Conservation (phyloP, 2,113 vertebrate species). For the Ammodytes marinus region DNA sequence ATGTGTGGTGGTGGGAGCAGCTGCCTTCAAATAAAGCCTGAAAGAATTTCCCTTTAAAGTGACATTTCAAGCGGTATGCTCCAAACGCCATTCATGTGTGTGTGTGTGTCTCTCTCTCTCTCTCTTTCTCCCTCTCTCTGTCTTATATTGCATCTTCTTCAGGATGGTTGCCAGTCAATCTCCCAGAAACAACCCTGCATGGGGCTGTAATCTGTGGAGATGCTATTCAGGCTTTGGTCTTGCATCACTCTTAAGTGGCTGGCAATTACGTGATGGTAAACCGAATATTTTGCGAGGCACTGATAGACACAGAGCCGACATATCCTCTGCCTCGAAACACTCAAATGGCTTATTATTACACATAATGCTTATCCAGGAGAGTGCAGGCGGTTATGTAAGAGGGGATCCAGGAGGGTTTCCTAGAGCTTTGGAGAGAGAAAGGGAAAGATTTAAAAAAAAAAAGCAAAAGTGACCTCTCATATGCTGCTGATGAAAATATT, state of each 20-base stretch:
- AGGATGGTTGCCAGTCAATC: slow-evolving; percentile 44
- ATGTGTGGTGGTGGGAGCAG: slow-evolving; percentile 52
- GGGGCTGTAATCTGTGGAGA: slow-evolving; percentile 33
- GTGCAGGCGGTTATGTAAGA: slow-evolving; percentile 67
- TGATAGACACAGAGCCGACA: slow-evolving; percentile 50
- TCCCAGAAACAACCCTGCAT: slow-evolving; percentile 8
- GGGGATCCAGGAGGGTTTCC: slow-evolving; percentile 64
- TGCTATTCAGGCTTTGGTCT: slow-evolving; percentile 43
- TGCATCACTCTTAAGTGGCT: slow-evolving; percentile 13
- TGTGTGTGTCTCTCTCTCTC: too few relatives aligned
- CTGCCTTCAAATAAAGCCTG: slow-evolving; percentile 45
- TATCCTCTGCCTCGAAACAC: slow-evolving; percentile 48
- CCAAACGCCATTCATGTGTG: slow-evolving; percentile 55
- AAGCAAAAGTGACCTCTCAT: slow-evolving; percentile 57
- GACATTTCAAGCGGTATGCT: slow-evolving; percentile 46
- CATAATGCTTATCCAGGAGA: slow-evolving; percentile 42
- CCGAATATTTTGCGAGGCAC: slow-evolving; percentile 40
- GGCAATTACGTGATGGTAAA: slow-evolving; percentile 31
- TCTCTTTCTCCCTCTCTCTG: neutral
- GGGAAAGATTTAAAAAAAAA: slow-evolving; percentile 34
- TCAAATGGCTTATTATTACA: slow-evolving; percentile 56
- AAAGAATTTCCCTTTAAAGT: slow-evolving; percentile 45
- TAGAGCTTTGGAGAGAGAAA: slow-evolving; percentile 60
- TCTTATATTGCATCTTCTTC: slow-evolving; percentile 21
- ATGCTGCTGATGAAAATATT: slow-evolving; percentile 60